Evolutionary conservation across 2,113 vertebrate species (phyloP).

Genomic region (Fregetta grallaria): DNA sequence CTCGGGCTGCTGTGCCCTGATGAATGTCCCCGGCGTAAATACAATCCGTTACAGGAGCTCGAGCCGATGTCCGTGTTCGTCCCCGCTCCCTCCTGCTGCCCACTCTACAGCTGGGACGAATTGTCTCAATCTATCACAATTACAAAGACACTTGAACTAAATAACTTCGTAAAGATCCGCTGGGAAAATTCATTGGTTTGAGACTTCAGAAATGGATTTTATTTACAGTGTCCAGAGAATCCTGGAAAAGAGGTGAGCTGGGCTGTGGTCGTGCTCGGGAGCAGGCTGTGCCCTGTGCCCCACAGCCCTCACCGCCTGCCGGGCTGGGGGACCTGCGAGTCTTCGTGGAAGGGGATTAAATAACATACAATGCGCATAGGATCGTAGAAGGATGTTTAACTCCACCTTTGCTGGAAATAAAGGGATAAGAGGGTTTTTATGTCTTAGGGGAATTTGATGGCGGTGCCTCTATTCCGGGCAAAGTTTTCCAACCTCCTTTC

Average conservation of each 20-base stretch:
- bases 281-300: background rate
- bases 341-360: background rate
- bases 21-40: background rate
- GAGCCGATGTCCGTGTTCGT: background rate
- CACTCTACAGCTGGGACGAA: background rate
- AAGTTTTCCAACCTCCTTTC: background rate
- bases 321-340: background rate
- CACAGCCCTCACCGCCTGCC: background rate
- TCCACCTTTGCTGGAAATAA: background rate
- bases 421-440: background rate
- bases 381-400: background rate
- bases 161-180: conserved; percentile 54
- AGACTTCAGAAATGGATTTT: conserved; percentile 55
- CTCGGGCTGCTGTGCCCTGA: conserved; percentile 36
- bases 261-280: fast-evolving
- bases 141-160: conserved; percentile 59
- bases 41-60: conserved; percentile 11
- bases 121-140: conserved; percentile 67
- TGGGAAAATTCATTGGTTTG: conserved; percentile 56
- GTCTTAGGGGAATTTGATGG: background rate
- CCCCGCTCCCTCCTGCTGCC: conserved; percentile 21
- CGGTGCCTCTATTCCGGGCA: background rate
- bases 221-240: conserved; percentile 27
- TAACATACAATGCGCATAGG: fast-evolving
- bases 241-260: background rate